Evolutionary conservation across 53 echinoderm and acorn worm genomes (phyloP).

Genomic region (Luidia sarsii): DNA sequence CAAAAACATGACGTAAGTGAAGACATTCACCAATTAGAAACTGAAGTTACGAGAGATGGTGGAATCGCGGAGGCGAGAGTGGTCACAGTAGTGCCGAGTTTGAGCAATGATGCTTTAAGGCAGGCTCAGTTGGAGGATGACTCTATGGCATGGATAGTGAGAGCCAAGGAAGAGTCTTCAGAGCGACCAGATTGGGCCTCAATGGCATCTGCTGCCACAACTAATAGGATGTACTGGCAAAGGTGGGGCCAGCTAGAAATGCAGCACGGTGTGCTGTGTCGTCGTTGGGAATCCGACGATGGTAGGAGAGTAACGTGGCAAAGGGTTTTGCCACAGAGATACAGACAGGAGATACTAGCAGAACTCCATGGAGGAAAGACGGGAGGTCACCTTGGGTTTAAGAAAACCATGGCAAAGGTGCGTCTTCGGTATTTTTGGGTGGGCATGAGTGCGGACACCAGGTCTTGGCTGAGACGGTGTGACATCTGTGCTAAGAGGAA

Average conservation of each 20-base stretch:
- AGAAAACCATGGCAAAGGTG: constrained; percentile 42
- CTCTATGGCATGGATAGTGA: not conserved
- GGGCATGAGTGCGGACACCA: not conserved
- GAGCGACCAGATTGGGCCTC: constrained; percentile 30
- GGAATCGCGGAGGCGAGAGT: not conserved
- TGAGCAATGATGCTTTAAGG: not conserved
- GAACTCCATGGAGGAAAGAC: constrained; percentile 38
- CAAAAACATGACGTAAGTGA: no score
- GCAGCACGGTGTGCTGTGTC: constrained; percentile 4
- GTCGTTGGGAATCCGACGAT: no score
- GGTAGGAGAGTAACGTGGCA: no score
- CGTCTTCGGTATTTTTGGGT: constrained; percentile 40
- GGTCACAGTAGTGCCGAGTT: not conserved
- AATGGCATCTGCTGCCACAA: not conserved
- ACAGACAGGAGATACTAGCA: not conserved
- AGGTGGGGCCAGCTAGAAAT: constrained; percentile 21
- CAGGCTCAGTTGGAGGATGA: not conserved
- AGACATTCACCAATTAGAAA: no score
- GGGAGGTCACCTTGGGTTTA: constrained; percentile 37
- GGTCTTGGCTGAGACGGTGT: constrained; percentile 29
- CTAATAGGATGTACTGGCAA: constrained; percentile 39
- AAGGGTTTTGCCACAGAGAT: constrained; percentile 1
- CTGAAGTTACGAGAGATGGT: no score
- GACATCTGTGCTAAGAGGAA: constrained; percentile 47
- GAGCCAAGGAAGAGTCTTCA: not conserved